Base-by-base conservation (phyloP, 2,888 invertebrate species). In the Drosophila cognata region DNA sequence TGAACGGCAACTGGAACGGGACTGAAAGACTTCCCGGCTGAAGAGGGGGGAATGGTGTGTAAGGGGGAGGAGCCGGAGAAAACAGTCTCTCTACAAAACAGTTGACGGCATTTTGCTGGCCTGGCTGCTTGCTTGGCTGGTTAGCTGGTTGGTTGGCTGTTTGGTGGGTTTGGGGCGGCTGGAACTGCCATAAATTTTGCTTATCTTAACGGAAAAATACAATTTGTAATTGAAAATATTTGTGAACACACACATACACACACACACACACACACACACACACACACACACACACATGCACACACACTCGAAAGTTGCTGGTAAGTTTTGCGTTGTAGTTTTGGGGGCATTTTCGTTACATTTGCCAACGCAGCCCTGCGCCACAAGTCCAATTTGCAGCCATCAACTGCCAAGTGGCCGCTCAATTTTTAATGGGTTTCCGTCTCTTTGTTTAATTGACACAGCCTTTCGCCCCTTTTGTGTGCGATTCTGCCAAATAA, bases 201-300 rank as follows among this genome's bases (percentile, higher is more conserved):
- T 87, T 87, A 87, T 87, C 86, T 87, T 79, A 87, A 88, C 86
- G 86, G 86, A 87, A 87, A 85, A 87, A 89, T 88, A 89, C 89
- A 87, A 87, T 87, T 87, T 87, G 86, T 87, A 87, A 87, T 87
- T 87, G 86, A 87, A 87, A 89, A 89, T 87, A 87, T 87, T 89
- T 87, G 77, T 81, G 83, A 69, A 62, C 79, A 71, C 67, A 71
- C 51, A 25, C 55, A 50, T 50, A 67, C 62, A 70, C 68, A 72
- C 55, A 71, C 46, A 57, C 36, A 53, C 55, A 36, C 50, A 51
- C 57, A 70, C 41, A 35, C 50, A 62, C 43, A 52, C 31, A 50
- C 48, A 36, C 8, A 21, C 21, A 21, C 41, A n/a, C 41, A 41
- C n/a, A 10, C 41, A 41, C 18, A 52, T 21, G 25, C 16, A 35